These are phyloP conservation scores for Acanthurus tractus DNA, from an alignment of 2,797 vertebrate genomes.

Conservation along the genomic window DNA sequence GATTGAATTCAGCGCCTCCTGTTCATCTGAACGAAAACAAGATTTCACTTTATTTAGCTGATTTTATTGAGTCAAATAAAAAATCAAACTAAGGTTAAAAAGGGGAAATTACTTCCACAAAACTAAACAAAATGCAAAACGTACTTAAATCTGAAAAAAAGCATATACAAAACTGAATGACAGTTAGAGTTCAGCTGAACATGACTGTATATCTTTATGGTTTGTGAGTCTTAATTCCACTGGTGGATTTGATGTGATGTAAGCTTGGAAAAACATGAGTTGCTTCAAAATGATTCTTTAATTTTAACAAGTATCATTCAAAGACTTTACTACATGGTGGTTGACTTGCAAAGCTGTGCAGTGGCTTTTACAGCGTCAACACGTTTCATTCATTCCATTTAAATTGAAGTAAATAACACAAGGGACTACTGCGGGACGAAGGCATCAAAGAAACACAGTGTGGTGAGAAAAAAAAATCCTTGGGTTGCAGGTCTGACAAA, in stretches of 20 bases:
- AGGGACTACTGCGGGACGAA: neutral
- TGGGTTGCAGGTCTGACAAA: conserved; percentile 19
- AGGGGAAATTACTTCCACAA: neutral
- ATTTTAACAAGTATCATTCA: no score
- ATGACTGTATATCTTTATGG: no score
- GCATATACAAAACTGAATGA: neutral
- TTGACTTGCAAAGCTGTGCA: no score
- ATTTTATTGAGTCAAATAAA: neutral
- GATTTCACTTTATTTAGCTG: neutral
- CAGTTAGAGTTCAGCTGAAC: neutral
- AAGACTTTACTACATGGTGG: no score
- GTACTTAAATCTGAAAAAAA: no score
- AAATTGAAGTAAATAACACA: neutral
- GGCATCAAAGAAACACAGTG: conserved; percentile 30
- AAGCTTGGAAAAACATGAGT: neutral
- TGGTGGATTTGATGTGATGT: neutral
- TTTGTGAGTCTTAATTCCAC: neutral
- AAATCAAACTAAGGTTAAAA: neutral
- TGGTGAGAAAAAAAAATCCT: neutral
- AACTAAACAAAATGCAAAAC: neutral
- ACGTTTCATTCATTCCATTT: neutral
- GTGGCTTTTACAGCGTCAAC: neutral
- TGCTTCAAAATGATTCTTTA: neutral
- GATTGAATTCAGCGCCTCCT: conserved; percentile 98
- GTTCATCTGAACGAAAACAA: conserved; percentile 87